Conservation (phyloP, 2,113 vertebrate genomes). For the Psammodynastes pulverulentus region DNA sequence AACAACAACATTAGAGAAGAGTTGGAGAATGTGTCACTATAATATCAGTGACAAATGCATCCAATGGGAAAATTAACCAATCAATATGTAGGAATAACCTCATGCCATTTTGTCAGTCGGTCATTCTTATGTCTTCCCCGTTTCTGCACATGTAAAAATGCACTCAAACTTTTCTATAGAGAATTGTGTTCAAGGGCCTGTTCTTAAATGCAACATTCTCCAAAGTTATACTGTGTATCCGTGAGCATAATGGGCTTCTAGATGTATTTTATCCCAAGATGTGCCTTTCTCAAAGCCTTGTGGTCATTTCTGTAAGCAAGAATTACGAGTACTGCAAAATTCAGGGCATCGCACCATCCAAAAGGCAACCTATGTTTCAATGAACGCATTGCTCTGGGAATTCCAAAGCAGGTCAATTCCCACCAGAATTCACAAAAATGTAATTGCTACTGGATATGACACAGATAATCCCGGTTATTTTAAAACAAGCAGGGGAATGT, state of each 20-base stretch:
- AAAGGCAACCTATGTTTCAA: neutral
- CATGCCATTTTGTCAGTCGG: neutral
- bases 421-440: neutral
- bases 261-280: neutral
- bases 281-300: neutral
- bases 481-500: neutral
- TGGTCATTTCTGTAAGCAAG: neutral
- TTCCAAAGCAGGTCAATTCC: neutral
- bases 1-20: neutral
- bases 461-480: neutral
- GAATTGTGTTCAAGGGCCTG: neutral
- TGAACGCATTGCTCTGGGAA: neutral
- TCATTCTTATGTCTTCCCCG: neutral
- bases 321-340: neutral
- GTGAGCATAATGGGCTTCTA: neutral
- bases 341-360: neutral
- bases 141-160: neutral
- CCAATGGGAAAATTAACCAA: neutral
- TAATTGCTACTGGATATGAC: neutral
- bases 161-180: neutral
- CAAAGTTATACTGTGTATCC: neutral
- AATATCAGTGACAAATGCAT: neutral
- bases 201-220: neutral
- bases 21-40: neutral
- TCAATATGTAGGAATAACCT: neutral